Conservation (phyloP, 37 sponge, comb jelly and placozoan genomes). For the Oopsacas minuta region DNA sequence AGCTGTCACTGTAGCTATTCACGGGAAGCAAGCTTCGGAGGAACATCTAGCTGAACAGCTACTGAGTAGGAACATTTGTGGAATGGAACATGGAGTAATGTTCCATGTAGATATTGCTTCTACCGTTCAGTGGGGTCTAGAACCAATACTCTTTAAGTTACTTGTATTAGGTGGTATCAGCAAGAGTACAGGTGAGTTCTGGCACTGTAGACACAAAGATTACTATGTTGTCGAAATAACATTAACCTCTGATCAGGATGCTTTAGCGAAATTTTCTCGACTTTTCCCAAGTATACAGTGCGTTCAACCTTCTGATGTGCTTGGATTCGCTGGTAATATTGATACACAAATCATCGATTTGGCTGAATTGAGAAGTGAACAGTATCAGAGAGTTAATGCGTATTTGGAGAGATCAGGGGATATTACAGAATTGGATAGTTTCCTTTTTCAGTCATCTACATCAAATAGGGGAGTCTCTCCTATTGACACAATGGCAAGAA, state of each 20-base stretch:
- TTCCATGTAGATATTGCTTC: constrained; percentile 10
- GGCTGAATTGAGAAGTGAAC: constrained; percentile 26
- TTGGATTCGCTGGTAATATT: neutral
- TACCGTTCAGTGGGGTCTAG: neutral
- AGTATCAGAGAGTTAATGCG: constrained; percentile 57
- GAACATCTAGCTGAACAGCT: neutral
- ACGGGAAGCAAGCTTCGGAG: constrained; percentile 7
- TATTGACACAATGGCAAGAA: neutral
- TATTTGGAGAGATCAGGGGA: constrained; percentile 30
- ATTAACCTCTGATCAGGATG: neutral
- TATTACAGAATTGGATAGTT: constrained; percentile 27
- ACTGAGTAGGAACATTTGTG: neutral
- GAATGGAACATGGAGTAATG: neutral
- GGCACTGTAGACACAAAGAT: neutral
- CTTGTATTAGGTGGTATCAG: neutral
- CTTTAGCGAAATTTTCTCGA: neutral
- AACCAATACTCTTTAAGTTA: neutral
- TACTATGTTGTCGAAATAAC: constrained; percentile 1
- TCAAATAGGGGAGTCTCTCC: neutral
- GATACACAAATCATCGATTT: constrained; percentile 38
- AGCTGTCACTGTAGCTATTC: constrained; percentile 12
- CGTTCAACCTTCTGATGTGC: neutral
- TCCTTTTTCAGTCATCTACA: constrained; percentile 18
- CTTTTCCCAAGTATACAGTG: neutral
- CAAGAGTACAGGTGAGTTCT: neutral